phyloP scores from a whole-genome alignment of 1,140 invertebrate species.

The Odontomachus brunneus region DNA sequence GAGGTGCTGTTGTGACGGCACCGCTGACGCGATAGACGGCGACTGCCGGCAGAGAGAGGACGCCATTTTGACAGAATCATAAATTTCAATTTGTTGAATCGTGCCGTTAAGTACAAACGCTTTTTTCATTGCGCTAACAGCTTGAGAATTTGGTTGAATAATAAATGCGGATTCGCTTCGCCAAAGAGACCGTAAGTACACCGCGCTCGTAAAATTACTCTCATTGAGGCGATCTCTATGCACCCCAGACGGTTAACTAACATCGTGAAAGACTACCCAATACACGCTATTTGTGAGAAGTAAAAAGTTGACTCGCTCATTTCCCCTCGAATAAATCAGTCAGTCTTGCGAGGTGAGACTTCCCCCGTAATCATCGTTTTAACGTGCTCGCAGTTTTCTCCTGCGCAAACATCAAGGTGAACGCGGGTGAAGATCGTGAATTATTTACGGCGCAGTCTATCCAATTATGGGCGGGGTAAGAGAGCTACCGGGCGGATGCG shows the following conservation, averaged over 20 bases:
- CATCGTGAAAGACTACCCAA: background rate
- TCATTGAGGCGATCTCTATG: background rate
- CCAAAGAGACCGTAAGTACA: background rate
- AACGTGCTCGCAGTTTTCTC: conserved; percentile 5
- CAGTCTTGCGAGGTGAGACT: background rate
- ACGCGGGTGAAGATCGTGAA: background rate
- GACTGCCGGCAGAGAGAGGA: background rate
- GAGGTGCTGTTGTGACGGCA: background rate
- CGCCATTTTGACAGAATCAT: background rate
- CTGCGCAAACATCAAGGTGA: conserved; percentile 3
- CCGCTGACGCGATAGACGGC: background rate
- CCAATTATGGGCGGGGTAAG: background rate
- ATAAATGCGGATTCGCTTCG: background rate
- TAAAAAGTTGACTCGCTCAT: background rate
- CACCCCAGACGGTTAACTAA: background rate
- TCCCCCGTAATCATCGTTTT: background rate
- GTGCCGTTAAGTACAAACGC: background rate
- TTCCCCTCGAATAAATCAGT: background rate
- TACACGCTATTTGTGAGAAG: background rate
- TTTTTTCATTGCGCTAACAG: conserved; percentile 1
- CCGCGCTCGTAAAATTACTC: background rate
- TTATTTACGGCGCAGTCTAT: conserved; percentile 3
- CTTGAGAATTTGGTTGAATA: background rate
- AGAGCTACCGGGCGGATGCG: background rate
- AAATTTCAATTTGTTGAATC: conserved; percentile 12